phyloP scores from a whole-genome alignment of 35 echinoderm and acorn worm species.

The Heliocidaris erythrogramma region DNA sequence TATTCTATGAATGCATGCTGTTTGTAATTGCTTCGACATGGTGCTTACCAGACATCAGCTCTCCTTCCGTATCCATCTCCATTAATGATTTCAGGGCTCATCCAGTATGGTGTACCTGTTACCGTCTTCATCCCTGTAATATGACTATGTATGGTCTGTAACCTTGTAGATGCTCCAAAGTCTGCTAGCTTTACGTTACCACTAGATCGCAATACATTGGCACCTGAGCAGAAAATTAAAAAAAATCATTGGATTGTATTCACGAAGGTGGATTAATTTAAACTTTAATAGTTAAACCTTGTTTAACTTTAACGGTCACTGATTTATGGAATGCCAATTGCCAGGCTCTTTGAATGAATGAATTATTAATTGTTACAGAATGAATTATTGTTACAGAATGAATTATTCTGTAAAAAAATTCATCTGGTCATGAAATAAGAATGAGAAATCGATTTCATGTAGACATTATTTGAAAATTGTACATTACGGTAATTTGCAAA shows the following conservation, averaged over 20 bases:
- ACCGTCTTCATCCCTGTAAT: slow-evolving; percentile 90
- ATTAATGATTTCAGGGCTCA: slow-evolving; percentile 96
- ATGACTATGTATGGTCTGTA: slow-evolving; percentile 82
- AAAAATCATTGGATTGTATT: background rate
- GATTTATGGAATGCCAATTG: background rate
- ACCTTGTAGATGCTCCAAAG: slow-evolving; percentile 88
- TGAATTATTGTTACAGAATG: background rate
- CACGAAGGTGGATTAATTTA: background rate
- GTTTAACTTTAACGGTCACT: background rate
- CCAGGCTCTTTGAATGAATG: too few species aligned
- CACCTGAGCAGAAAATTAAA: slow-evolving; percentile 53
- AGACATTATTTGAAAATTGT: too few species aligned
- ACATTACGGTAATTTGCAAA: too few species aligned
- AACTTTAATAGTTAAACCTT: background rate
- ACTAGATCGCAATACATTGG: slow-evolving; percentile 74
- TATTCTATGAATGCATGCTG: too few species aligned
- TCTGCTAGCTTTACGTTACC: slow-evolving; percentile 96
- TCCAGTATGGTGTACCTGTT: slow-evolving; percentile 97
- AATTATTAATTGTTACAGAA: too few species aligned
- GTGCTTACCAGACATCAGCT: slow-evolving; percentile 92
- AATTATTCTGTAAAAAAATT: background rate
- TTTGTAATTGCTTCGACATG: too few species aligned
- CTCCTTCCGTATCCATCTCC: slow-evolving; percentile 93
- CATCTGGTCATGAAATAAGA: too few species aligned
- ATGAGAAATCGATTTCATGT: too few species aligned